Percentiles rank a stretch among this genome's conserved stretches.
These are phyloP conservation scores for Campopleginae sp. DNA, from an alignment of 2,888 invertebrate species.

Conservation along the genomic window DNA sequence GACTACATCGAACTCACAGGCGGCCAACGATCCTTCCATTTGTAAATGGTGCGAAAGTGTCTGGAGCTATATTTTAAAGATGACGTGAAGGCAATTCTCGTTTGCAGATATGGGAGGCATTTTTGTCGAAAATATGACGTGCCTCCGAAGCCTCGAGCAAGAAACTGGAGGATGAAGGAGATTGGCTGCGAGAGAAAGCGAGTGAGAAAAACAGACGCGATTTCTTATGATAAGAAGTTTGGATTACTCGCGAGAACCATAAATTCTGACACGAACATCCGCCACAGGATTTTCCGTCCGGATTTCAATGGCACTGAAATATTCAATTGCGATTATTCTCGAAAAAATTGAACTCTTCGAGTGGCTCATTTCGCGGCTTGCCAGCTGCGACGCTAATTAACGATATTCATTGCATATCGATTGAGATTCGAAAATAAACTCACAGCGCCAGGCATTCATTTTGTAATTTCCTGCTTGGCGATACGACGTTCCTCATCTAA, in stretches of 20 bases:
- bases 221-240: conserved; percentile 38
- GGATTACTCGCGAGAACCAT: conserved; percentile 55
- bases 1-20: not conserved
- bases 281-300: conserved; percentile 34
- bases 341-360: not conserved
- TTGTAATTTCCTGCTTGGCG: too few relatives aligned
- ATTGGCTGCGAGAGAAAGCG: not conserved
- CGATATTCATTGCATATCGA: too few relatives aligned
- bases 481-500: too few relatives aligned
- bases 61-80: conserved; percentile 35
- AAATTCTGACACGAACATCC: conserved; percentile 48
- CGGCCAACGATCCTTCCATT: conserved; percentile 2
- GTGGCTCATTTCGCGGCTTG: not conserved
- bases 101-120: conserved; percentile 13
- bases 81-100: not conserved
- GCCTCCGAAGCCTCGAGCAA: conserved; percentile 22
- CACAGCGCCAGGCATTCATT: too few relatives aligned
- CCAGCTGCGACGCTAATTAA: not conserved
- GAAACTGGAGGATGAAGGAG: too few relatives aligned
- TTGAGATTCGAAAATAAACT: too few relatives aligned
- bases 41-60: not conserved
- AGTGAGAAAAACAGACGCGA: not conserved
- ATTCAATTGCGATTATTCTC: not conserved
- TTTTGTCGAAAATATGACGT: conserved; percentile 38
- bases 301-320: not conserved